phyloP scores from a whole-genome alignment of 2,888 invertebrate species.

The Caenorhabditis wallacei region DNA sequence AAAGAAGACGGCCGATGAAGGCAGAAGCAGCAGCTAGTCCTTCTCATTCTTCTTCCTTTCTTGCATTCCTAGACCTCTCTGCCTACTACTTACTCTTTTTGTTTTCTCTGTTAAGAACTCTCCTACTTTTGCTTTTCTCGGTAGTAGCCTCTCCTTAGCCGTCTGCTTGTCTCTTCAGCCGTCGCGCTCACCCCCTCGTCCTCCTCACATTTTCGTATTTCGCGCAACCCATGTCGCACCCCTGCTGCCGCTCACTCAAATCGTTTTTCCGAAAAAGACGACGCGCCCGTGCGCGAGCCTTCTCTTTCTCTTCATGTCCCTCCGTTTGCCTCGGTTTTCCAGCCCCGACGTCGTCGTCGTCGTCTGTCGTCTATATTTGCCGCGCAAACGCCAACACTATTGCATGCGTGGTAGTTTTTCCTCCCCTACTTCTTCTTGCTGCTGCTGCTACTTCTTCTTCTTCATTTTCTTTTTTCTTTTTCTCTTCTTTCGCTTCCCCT shows the following conservation, averaged over 20 bases:
- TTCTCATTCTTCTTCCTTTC: not conserved
- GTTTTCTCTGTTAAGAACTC: slow-evolving; percentile 47
- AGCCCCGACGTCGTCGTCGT: not conserved
- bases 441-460: slow-evolving; percentile 31
- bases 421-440: slow-evolving; percentile 6
- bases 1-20: slow-evolving; percentile 40
- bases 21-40: slow-evolving; percentile 55
- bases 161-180: slow-evolving; percentile 51
- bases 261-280: slow-evolving; percentile 55
- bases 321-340: slow-evolving; percentile 13
- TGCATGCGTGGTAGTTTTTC: slow-evolving; percentile 54
- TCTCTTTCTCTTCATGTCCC: slow-evolving; percentile 34
- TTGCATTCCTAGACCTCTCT: slow-evolving; percentile 3
- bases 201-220: slow-evolving; percentile 55
- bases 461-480: slow-evolving; percentile 4
- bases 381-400: slow-evolving; percentile 53
- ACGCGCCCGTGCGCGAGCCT: slow-evolving; percentile 54
- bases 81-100: slow-evolving; percentile 20
- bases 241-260: slow-evolving; percentile 60
- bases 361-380: slow-evolving; percentile 38
- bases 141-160: slow-evolving; percentile 46
- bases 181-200: slow-evolving; percentile 31
- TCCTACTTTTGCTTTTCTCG: slow-evolving; percentile 32
- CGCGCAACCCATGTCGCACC: slow-evolving; percentile 62
- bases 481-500: slow-evolving; percentile 31